These are phyloP conservation scores for Nannoperca australis DNA, from an alignment of 2,797 vertebrate species.

Conservation along the genomic window DNA sequence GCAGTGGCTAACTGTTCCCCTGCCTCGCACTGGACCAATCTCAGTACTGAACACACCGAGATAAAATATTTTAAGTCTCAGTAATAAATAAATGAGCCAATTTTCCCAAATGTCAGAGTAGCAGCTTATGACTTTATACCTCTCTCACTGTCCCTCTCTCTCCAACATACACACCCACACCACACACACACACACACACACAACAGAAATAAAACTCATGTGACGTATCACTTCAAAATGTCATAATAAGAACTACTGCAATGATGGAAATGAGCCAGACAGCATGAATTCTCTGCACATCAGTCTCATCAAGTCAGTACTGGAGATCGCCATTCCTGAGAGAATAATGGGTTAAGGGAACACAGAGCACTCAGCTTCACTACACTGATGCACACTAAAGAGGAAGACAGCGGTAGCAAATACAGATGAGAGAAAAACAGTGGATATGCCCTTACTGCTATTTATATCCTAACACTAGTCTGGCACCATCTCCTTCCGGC, in stretches of 20 bases:
- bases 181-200: neutral
- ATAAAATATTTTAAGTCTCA: neutral
- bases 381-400: slow-evolving; percentile 60
- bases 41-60: neutral
- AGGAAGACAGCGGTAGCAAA: slow-evolving; percentile 71
- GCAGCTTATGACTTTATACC: neutral
- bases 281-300: slow-evolving; percentile 2
- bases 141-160: neutral
- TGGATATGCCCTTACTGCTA: slow-evolving; percentile 77
- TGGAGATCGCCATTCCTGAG: slow-evolving; percentile 16
- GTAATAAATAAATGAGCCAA: neutral
- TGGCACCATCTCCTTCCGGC: slow-evolving; percentile 70
- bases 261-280: slow-evolving; percentile 18
- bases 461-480: slow-evolving; percentile 80
- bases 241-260: slow-evolving; percentile 8
- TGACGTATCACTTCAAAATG: slow-evolving; percentile 19
- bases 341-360: slow-evolving; percentile 32
- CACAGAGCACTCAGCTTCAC: slow-evolving; percentile 41
- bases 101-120: neutral
- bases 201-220: slow-evolving; percentile 19
- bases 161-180: neutral
- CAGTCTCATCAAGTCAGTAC: slow-evolving; percentile 5
- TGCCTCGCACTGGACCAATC: neutral
- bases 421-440: slow-evolving; percentile 77
- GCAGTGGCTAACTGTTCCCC: neutral